A percentile compares a stretch with the other conserved stretches of the same genome.
Conservation (phyloP, 2,113 vertebrate genomes). For the Rutilus rutilus region DNA sequence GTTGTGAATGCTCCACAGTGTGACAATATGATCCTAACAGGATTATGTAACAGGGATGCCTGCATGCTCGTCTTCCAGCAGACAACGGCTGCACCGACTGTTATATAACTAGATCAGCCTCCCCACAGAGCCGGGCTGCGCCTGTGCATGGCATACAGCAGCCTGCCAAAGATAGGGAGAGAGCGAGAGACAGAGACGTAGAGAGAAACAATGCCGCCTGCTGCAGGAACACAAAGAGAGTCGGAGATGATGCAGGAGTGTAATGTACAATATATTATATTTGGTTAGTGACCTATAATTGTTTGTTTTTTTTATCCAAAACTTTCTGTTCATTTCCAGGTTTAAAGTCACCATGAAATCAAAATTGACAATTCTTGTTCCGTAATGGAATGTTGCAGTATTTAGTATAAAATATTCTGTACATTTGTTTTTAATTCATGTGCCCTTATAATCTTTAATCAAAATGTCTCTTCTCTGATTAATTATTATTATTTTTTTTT, state of each 20-base stretch:
- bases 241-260: conserved; percentile 27
- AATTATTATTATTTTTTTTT: no score
- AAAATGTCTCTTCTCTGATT: no score
- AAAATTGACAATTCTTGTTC: no score
- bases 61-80: conserved; percentile 76
- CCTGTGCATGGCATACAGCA: conserved; percentile 64
- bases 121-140: conserved; percentile 68
- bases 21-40: conserved; percentile 76
- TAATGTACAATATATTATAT: background rate
- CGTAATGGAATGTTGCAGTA: no score
- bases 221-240: conserved; percentile 47
- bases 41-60: conserved; percentile 78
- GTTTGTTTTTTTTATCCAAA: background rate
- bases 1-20: conserved; percentile 67
- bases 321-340: background rate
- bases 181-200: conserved; percentile 4
- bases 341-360: background rate
- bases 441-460: no score
- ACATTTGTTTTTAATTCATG: no score
- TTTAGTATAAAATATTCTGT: no score
- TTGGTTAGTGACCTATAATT: background rate
- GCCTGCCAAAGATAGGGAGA: background rate
- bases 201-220: conserved; percentile 24
- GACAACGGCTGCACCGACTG: conserved; percentile 72
- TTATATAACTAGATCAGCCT: conserved; percentile 82